A percentile compares a stretch with the other conserved stretches of the same genome.
Evolutionary conservation across 2,797 vertebrate species (phyloP).

Genomic region (Coregonus suidteri): DNA sequence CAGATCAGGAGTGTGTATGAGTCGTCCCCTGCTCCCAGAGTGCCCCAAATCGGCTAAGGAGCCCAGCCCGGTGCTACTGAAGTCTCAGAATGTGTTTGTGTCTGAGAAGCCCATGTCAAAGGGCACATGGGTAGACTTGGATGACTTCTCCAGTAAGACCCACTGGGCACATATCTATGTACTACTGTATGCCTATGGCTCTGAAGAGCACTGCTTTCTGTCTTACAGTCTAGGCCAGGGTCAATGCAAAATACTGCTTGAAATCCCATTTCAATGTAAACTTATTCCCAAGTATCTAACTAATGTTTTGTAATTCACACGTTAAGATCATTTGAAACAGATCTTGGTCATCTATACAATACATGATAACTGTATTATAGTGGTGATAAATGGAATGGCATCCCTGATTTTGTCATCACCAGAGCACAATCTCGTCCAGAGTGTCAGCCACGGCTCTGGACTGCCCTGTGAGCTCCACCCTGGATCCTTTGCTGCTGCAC

Average conservation of each 20-base stretch:
- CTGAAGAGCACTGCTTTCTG: neutral
- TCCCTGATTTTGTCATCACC: too few relatives aligned
- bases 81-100: constrained; percentile 52
- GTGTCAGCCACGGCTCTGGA: too few relatives aligned
- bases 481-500: too few relatives aligned
- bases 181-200: neutral
- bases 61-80: constrained; percentile 33
- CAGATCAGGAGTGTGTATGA: constrained; percentile 19
- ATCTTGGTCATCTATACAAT: too few relatives aligned
- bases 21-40: constrained; percentile 38
- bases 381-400: too few relatives aligned
- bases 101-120: constrained; percentile 59
- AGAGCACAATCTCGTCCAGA: too few relatives aligned
- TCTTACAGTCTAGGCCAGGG: neutral
- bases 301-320: too few relatives aligned
- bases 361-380: too few relatives aligned
- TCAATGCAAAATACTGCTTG: neutral
- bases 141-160: constrained; percentile 89
- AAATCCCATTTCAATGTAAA: constrained; percentile 77
- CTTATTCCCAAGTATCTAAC: neutral
- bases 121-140: constrained; percentile 85
- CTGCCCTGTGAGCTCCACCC: too few relatives aligned
- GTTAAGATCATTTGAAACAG: too few relatives aligned
- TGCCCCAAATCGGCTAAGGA: constrained; percentile 24
- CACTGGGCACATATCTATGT: too few relatives aligned